Base-by-base conservation (phyloP, 2,797 vertebrate genomes). In the Leptodactylus fallax region DNA sequence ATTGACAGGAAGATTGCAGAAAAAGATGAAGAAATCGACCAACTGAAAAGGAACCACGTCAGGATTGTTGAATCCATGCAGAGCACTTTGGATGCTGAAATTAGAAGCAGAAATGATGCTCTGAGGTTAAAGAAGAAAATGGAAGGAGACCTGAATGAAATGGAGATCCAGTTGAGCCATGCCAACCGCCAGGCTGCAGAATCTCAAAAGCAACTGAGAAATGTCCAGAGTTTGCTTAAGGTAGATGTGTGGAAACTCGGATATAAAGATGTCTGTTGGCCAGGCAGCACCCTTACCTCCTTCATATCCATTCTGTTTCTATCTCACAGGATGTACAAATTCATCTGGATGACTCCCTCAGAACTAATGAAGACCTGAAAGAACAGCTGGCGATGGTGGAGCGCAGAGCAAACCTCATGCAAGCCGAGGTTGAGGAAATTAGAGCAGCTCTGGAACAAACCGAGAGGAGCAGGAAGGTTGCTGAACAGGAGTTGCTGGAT, bases 71-170 rank as follows among this genome's bases (percentile, higher is more conserved):
- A 98, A 16, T 92, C 97, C 85, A 95, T 96, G 95, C 97, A 98
- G 91, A 97, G 85, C 90, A 92, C 91, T 7, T 88, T 98, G 91
- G 97, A 98, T 63, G 91, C 97, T 0, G 97, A 98, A 88, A 92
- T 96, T 67, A 95, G 96, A 49, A 97, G 97, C 95, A 95, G 97
- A 87, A 98, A 97, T 0, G 96, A 98, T 23, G 96, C 96, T 79
- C 90, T 98, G 76, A 95, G 97, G 88, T 89, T 98, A 81, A 98
- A 97, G 92, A 99, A 97, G 94, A 98, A 98, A 93, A 97, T 97
- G 96, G 97, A 98, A 81, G 96, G 96, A n/a, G 96, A 97, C 85
- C 93, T 97, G 13, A 97, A 96, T 17, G 96, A 97, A 92, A 95
- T 98, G 96, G 97, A 98, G 93, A 94, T 97, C 81, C 97, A 98